A percentile compares a stretch with the other conserved stretches of the same genome.
These are phyloP conservation scores for Alethe castanea DNA, from an alignment of 2,113 vertebrate genomes.

Conservation along the genomic window DNA sequence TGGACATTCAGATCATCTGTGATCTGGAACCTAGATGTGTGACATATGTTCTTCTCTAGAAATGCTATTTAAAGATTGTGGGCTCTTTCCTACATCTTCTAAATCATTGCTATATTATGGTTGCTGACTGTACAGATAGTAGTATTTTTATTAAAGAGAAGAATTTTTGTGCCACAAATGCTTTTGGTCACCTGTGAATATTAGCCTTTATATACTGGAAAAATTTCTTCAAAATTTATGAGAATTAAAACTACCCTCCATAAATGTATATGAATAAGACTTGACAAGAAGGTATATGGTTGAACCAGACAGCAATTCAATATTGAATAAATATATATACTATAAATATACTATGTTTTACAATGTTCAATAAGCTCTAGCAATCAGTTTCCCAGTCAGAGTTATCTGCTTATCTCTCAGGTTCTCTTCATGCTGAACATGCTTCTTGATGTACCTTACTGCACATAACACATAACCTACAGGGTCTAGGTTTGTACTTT, in stretches of 20 bases:
- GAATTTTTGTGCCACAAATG: not conserved
- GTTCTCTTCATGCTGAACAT: not conserved
- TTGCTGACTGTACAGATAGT: not conserved
- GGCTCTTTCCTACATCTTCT: not conserved
- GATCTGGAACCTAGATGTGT: not conserved
- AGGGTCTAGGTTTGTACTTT: not conserved
- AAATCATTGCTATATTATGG: not conserved
- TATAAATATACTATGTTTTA: not conserved
- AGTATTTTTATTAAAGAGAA: not conserved
- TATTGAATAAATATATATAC: not conserved
- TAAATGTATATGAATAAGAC: not conserved
- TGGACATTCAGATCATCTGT: not conserved
- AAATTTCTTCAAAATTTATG: not conserved
- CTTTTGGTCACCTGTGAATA: not conserved
- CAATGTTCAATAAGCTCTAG: not conserved
- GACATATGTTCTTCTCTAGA: not conserved
- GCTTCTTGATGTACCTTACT: not conserved
- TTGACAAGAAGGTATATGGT: not conserved
- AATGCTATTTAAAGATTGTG: not conserved
- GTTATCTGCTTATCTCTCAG: not conserved
- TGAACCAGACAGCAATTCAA: not conserved
- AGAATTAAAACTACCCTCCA: not conserved
- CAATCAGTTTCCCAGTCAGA: not conserved
- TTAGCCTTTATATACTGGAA: not conserved
- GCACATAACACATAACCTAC: not conserved